Conservation (phyloP, 1,140 invertebrate genomes). For the Tetramorium parvispinum region DNA sequence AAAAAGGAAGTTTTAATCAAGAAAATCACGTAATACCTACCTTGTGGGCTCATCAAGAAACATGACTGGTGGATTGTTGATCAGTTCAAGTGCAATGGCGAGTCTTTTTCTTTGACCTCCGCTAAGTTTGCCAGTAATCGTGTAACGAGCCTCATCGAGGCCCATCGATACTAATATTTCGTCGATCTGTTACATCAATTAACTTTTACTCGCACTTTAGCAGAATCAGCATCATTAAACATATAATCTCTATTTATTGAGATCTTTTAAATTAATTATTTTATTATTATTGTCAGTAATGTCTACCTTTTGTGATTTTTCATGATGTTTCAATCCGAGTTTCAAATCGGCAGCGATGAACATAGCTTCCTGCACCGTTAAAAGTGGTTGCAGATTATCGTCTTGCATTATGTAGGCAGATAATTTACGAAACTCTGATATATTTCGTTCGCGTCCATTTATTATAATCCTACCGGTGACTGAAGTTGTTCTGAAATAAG, state of each 20-base stretch:
- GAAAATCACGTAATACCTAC: conserved; percentile 85
- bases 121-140: conserved; percentile 90
- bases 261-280: conserved; percentile 1
- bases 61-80: conserved; percentile 96
- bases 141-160: conserved; percentile 88
- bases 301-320: conserved; percentile 90
- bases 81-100: conserved; percentile 93
- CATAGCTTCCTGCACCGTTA: conserved; percentile 95
- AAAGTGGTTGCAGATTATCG: conserved; percentile 92
- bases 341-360: conserved; percentile 95
- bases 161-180: conserved; percentile 91
- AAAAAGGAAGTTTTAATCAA: neutral
- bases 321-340: conserved; percentile 87
- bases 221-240: neutral
- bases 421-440: conserved; percentile 91
- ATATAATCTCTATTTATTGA: neutral
- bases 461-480: conserved; percentile 87
- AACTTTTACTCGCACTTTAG: neutral
- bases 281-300: neutral
- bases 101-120: conserved; percentile 95
- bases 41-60: conserved; percentile 98
- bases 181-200: conserved; percentile 86
- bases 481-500: conserved; percentile 85
- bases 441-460: conserved; percentile 91
- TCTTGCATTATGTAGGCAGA: conserved; percentile 97